Base-by-base conservation (phyloP, 2,888 invertebrate species). In the Asteroscopus sphinx region DNA sequence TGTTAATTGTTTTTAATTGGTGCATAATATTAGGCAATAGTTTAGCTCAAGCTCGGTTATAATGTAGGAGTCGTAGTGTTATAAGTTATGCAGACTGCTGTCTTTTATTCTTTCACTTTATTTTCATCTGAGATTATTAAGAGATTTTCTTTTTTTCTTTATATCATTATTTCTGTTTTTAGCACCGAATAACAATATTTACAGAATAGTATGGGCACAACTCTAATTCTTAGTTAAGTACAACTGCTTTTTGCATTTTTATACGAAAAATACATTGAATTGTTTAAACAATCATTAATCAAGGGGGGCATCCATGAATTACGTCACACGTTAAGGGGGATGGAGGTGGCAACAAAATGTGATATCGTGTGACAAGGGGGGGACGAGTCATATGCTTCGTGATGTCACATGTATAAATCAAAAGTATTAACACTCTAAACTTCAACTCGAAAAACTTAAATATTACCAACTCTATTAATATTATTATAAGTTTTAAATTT, bases 161-260 rank as follows among this genome's bases (percentile, higher is more conserved):
- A 12, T 6, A 26, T 49, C 1, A 3, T 39, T 15, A 15, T 26
- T 1, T 12, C 12, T 25, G 8, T 30, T 15, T 30, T 12, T 21
- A 25, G 16, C 32, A 32, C 1, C n/a, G 15, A 46, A 37, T 39
- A 21, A 46, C 36, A 41, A 45, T 28, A n/a, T 30, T n/a, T 13
- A 13, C 8, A 49, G 28, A 30, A 28, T 44, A 2, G 48, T 28
- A 13, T 35, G 15, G 52, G 67, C 67, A 67, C 64, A 68, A 67
- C 41, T 52, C 30, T 46, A 7, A 21, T 52, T 40, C 32, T 48
- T 40, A 56, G 42, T 16, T 52, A 63, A 64, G 61, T 53, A 60
- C 52, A 63, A 70, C 48, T 30, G 46, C 41, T 55, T 69, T 71
- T 55, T 56, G 56, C 44, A 67, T 57, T 72, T 54, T 61, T 55